Base-by-base conservation (phyloP, 1,140 invertebrate genomes). In the Hylyphantes graminicola region DNA sequence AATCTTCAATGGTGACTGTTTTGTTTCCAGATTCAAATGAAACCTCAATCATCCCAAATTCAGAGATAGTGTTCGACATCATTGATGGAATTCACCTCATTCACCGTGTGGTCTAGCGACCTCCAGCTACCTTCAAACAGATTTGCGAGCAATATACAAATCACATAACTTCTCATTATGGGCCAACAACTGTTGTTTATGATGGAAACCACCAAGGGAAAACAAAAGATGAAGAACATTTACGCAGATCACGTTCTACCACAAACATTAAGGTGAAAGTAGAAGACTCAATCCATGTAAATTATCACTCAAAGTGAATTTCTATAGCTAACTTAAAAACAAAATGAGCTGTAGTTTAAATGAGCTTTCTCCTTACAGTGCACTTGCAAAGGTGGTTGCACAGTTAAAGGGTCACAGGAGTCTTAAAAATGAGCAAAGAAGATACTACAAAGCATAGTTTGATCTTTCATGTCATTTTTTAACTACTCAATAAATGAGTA, bases 361-460 rank as follows among this genome's bases (percentile, higher is more conserved):
- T n/a, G n/a, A n/a, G n/a, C n/a, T n/a, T 10, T 67, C 64, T 67
- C 64, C 64, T 6, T 7, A 59, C 6, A 59, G 57, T 59, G 57
- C 57, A 59, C 57, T 67, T 67, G 64, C 64, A 67, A 67, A 67
- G 64, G 12, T 67, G 64, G 64, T 19, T 67, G 64, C 64, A n/a
- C 10, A 67, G 64, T 67, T 15, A n/a, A n/a, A n/a, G n/a, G n/a
- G n/a, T n/a, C n/a, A n/a, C n/a, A n/a, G n/a, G n/a, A n/a, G n/a
- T n/a, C n/a, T n/a, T n/a, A n/a, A n/a, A n/a, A n/a, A n/a, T n/a
- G n/a, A n/a, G n/a, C n/a, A n/a, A n/a, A n/a, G n/a, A n/a, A n/a
- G n/a, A n/a, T n/a, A n/a, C n/a, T n/a, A n/a, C n/a, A n/a, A n/a
- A n/a, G n/a, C n/a, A n/a, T n/a, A n/a, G n/a, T n/a, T n/a, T n/a